Percentiles rank a stretch among this genome's conserved stretches.
phyloP scores from a whole-genome alignment of 2,888 invertebrate species.

The Antheraea assamensis region DNA sequence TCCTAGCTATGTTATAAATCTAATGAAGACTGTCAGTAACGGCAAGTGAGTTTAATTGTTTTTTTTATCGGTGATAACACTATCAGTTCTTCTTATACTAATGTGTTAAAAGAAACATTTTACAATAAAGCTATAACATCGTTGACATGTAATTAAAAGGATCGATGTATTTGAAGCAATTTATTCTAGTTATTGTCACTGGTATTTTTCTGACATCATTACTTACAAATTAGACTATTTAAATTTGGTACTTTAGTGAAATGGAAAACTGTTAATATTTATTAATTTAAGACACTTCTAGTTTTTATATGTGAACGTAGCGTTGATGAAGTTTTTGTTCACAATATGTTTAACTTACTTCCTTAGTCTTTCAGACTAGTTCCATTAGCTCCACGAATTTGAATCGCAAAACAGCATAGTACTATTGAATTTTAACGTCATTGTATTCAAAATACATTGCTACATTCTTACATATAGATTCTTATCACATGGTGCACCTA shows the following conservation, averaged over 20 bases:
- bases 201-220: too few species aligned
- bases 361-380: background rate
- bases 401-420: background rate
- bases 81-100: background rate
- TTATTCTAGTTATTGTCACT: too few species aligned
- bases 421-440: background rate
- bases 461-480: too few species aligned
- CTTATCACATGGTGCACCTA: too few species aligned
- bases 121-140: too few species aligned
- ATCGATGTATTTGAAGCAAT: too few species aligned
- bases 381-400: background rate
- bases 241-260: too few species aligned
- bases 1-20: constrained; percentile 74
- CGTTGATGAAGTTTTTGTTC: background rate
- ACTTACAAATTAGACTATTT: too few species aligned
- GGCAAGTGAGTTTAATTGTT: constrained; percentile 61
- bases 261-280: background rate
- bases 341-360: background rate
- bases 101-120: background rate
- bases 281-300: background rate
- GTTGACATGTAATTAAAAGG: too few species aligned
- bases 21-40: constrained; percentile 67
- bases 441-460: background rate
- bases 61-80: background rate
- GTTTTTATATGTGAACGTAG: background rate